Percentiles rank a stretch among this genome's conserved stretches.
phyloP scores from a whole-genome alignment of 2,888 invertebrate species.

The Leptopilina syphax region DNA sequence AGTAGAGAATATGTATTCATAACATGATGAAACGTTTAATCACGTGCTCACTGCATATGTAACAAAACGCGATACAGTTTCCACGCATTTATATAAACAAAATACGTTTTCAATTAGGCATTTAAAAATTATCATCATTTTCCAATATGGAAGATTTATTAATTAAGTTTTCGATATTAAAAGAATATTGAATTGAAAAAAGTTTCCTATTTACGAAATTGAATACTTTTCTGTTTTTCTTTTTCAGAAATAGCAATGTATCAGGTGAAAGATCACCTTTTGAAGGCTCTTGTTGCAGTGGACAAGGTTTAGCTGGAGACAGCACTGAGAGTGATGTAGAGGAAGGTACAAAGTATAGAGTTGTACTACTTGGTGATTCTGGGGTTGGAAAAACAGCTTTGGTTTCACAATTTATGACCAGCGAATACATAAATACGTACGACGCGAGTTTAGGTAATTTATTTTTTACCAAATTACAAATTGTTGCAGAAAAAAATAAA shows the following conservation, averaged over 20 bases:
- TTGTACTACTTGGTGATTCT: constrained; percentile 89
- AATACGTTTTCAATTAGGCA: too few relatives aligned
- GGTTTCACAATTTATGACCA: constrained; percentile 95
- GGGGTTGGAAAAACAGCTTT: constrained; percentile 95
- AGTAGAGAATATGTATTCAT: not conserved
- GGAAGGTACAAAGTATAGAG: constrained; percentile 86
- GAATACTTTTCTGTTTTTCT: constrained; percentile 15
- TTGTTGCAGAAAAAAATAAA: too few relatives aligned
- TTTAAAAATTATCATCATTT: too few relatives aligned
- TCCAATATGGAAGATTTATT: too few relatives aligned
- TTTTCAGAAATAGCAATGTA: constrained; percentile 83
- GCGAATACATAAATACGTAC: constrained; percentile 96
- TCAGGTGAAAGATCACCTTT: constrained; percentile 88
- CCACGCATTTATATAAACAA: not conserved
- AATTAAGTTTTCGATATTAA: too few relatives aligned
- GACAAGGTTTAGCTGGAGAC: constrained; percentile 82
- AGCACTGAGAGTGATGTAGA: constrained; percentile 82
- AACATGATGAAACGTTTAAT: not conserved
- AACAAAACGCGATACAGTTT: constrained; percentile 19
- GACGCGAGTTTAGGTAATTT: constrained; percentile 91
- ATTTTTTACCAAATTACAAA: not conserved
- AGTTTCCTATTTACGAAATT: not conserved
- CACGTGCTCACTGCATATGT: not conserved
- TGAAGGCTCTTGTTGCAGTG: constrained; percentile 91
- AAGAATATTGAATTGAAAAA: too few relatives aligned